phyloP scores from a whole-genome alignment of 2,888 invertebrate species.

The Pimpla rufipes region DNA sequence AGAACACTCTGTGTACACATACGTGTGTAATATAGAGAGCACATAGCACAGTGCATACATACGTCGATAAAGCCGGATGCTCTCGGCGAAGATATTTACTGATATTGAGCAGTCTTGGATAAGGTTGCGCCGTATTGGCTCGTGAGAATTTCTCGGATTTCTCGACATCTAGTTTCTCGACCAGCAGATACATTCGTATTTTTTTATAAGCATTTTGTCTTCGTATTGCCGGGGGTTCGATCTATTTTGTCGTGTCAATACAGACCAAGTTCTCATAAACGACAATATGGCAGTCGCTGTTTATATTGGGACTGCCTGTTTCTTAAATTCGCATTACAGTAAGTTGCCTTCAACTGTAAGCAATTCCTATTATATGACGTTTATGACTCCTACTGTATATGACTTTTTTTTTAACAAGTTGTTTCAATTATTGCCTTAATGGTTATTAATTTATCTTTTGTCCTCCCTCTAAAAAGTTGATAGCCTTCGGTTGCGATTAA shows the following conservation, averaged over 20 bases:
- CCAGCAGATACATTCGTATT: neutral
- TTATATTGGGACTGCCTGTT: neutral
- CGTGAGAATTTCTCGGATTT: neutral
- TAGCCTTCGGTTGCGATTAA: neutral
- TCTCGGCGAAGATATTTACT: constrained; percentile 23
- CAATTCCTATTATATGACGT: neutral
- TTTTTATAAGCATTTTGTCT: neutral
- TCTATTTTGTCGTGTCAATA: neutral
- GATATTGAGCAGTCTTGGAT: constrained; percentile 20
- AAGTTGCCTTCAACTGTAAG: neutral
- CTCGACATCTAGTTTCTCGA: neutral
- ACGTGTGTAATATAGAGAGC: neutral
- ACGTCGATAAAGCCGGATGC: neutral
- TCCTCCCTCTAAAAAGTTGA: neutral
- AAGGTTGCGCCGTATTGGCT: constrained; percentile 3
- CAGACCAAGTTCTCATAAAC: neutral
- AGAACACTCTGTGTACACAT: neutral
- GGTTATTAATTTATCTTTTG: neutral
- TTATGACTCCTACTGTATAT: neutral
- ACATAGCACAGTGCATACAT: neutral
- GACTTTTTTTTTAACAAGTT: neutral
- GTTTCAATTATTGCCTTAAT: neutral
- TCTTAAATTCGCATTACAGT: neutral
- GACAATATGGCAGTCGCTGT: neutral
- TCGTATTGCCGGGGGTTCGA: neutral